Base-by-base conservation (phyloP, 1,140 invertebrate genomes). In the Phenacoccus solenopsis region DNA sequence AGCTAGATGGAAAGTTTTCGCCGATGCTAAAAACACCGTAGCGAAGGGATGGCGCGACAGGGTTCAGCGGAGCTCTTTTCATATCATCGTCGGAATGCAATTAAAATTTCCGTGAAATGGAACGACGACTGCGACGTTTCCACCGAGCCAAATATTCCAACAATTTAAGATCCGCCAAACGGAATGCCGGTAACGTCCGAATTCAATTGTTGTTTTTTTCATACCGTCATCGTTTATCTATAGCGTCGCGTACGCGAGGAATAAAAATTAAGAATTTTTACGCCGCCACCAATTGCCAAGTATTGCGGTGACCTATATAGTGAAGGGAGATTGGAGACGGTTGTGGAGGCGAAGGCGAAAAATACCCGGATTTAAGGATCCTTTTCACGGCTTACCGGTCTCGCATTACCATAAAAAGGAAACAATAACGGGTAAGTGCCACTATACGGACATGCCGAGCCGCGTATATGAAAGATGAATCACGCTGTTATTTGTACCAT, bases 91-190 rank as follows among this genome's bases (percentile, higher is more conserved):
- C 25, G 59, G 59, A 64, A 64, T 64, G 59, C 59, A 64, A 64
- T 64, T 64, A 64, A 64, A 64, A 64, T 64, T 64, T 25, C 59
- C 59, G 59, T 64, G 59, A 64, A 64, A 64, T 22, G 59, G 25
- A 64, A 22, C 59, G 59, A 64, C 59, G 59, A 24, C 25, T 64
- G 59, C 59, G 59, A 64, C 59, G 59, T 64, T 64, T 64, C 25
- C 59, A 16, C 20, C 9, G 25, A 27, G 59, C 20, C 10, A 64
- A 64, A 64, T 64, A 64, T 64, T 64, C 59, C 22, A 64, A 64
- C 59, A 64, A 64, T 64, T 64, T 64, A 64, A 64, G 59, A 64
- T 27, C 59, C 59, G 21, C 25, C 3, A 4, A 9, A 64, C 25
- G 59, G 25, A 64, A 64, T 64, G 38, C 38, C 38, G 16, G 5